These are phyloP conservation scores for Pararge aegeria DNA, from an alignment of 1,140 invertebrate species.

Conservation along the genomic window DNA sequence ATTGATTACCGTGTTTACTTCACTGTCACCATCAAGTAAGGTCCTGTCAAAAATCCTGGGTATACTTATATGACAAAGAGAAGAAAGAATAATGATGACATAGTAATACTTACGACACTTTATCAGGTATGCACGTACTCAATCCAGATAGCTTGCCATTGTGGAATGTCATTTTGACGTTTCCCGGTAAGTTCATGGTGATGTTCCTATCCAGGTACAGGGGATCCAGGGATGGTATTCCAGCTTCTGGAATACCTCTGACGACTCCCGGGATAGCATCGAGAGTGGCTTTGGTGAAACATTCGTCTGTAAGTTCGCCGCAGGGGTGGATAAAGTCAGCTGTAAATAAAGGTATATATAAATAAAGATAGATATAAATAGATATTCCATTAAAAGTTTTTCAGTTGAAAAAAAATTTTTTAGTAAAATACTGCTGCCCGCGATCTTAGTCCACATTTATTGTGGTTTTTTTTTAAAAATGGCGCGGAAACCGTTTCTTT, in stretches of 20 bases:
- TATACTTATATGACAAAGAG: not conserved
- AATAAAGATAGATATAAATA: no score
- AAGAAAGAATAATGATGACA: not conserved
- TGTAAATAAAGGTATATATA: slow-evolving; percentile 26
- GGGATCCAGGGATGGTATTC: slow-evolving; percentile 59
- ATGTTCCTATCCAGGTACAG: slow-evolving; percentile 62
- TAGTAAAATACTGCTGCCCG: no score
- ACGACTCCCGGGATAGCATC: slow-evolving; percentile 67
- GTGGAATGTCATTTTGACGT: slow-evolving; percentile 68
- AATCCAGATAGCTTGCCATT: slow-evolving; percentile 62
- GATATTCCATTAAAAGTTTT: no score
- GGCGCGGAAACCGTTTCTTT: no score
- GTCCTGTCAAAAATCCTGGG: no score
- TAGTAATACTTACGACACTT: slow-evolving; percentile 64
- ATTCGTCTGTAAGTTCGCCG: slow-evolving; percentile 59
- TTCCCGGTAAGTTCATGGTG: slow-evolving; percentile 62
- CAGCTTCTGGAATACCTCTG: slow-evolving; percentile 62
- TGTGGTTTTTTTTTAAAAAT: no score
- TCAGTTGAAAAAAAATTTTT: no score
- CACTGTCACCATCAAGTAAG: no score
- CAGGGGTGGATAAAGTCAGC: slow-evolving; percentile 71
- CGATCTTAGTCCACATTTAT: no score
- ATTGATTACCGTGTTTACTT: no score
- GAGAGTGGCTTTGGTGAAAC: slow-evolving; percentile 65
- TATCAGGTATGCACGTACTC: slow-evolving; percentile 60